Evolutionary conservation across 2,797 vertebrate species (phyloP).

Genomic region (Antrozous pallidus): DNA sequence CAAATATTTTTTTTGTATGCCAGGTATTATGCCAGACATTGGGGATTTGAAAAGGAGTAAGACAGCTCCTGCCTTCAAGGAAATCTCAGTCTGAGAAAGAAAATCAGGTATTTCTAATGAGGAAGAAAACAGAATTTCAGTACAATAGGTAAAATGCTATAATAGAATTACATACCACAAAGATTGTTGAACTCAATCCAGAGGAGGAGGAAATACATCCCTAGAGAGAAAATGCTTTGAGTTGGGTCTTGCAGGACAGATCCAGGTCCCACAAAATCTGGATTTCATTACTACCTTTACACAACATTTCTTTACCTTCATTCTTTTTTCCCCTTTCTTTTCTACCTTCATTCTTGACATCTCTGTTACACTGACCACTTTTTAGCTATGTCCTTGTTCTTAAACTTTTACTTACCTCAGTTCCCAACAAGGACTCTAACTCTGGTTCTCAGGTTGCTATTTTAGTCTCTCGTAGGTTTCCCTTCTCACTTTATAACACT

Average conservation of each 20-base stretch:
- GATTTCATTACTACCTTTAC: background rate
- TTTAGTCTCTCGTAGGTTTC: background rate
- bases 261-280: conserved; percentile 11
- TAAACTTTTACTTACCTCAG: conserved; percentile 21
- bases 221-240: conserved; percentile 6
- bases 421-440: background rate
- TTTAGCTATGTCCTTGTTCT: background rate
- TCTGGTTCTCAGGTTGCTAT: background rate
- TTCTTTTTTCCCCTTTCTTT: background rate
- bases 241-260: conserved; percentile 19
- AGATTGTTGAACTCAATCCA: background rate
- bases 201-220: background rate
- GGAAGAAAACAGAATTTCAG: conserved; percentile 37
- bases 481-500: conserved; percentile 32
- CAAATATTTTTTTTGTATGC: background rate
- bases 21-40: background rate
- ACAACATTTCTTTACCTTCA: background rate
- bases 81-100: conserved; percentile 24
- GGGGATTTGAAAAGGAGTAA: conserved; percentile 34
- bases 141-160: background rate
- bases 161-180: background rate
- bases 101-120: conserved; percentile 15
- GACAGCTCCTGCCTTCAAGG: conserved; percentile 17
- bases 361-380: background rate
- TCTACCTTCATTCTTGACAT: background rate